Conservation (phyloP, 2,888 invertebrate species). For the Drosophila borealis region DNA sequence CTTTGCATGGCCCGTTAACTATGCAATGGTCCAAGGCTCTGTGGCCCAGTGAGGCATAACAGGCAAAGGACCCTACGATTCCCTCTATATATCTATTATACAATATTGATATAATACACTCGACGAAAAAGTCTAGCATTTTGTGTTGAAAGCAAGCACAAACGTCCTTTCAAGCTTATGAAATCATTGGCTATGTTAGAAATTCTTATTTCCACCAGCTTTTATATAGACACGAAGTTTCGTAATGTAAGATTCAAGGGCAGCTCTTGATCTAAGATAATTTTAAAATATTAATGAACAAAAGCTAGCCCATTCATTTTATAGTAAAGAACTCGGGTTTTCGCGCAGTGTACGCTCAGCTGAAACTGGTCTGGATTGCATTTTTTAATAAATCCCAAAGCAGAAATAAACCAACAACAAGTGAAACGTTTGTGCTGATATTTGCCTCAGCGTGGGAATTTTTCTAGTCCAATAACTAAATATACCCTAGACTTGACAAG, state of each 20-base stretch:
- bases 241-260: background rate
- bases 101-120: background rate
- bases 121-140: no score
- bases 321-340: background rate
- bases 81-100: constrained; percentile 3
- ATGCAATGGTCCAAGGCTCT: constrained; percentile 59
- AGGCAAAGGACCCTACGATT: background rate
- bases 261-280: background rate
- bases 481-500: constrained; percentile 24
- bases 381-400: constrained; percentile 59
- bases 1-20: constrained; percentile 63
- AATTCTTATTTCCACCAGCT: background rate
- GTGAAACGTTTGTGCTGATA: constrained; percentile 40
- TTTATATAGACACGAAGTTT: background rate
- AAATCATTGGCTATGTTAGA: no score
- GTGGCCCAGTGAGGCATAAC: constrained; percentile 28
- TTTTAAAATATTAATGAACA: background rate
- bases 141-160: no score
- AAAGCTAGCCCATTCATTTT: background rate
- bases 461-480: constrained; percentile 25
- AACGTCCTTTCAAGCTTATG: no score
- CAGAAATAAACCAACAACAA: constrained; percentile 26
- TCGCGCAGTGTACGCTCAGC: constrained; percentile 12
- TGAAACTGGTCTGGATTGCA: constrained; percentile 54
- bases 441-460: constrained; percentile 57